Percentiles rank a stretch among this genome's conserved stretches.
These are phyloP conservation scores for Artibeus lituratus DNA, from an alignment of 2,797 vertebrate species.

Conservation along the genomic window DNA sequence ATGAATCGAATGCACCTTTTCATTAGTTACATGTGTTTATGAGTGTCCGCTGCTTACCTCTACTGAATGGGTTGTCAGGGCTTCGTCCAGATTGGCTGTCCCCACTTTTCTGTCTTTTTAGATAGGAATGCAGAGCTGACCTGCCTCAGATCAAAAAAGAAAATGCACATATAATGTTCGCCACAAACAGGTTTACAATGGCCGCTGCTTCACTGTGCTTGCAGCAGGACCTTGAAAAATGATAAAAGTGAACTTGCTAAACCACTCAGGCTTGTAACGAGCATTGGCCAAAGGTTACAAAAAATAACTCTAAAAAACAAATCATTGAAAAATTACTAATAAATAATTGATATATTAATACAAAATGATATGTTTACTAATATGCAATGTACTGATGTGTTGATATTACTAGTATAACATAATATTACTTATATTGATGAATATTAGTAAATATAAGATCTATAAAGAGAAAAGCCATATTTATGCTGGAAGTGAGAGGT, in stretches of 20 bases:
- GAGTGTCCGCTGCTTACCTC: slow-evolving; percentile 83
- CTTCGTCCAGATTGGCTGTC: slow-evolving; percentile 63
- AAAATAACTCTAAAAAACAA: neutral
- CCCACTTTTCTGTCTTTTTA: slow-evolving; percentile 88
- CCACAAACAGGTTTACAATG: neutral
- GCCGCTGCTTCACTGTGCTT: neutral
- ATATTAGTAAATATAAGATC: neutral
- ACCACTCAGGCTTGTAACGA: neutral
- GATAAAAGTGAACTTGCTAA: neutral
- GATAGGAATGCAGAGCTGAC: slow-evolving; percentile 93
- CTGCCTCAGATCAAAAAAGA: slow-evolving; percentile 78
- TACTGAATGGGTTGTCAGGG: slow-evolving; percentile 88
- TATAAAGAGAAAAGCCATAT: neutral
- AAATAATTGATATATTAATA: neutral
- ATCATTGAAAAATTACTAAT: neutral
- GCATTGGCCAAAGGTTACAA: neutral
- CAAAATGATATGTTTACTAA: neutral
- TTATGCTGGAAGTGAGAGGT: neutral
- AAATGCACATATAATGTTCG: neutral
- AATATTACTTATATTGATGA: neutral
- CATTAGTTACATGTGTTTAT: accelerated
- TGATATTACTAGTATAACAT: neutral
- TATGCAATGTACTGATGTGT: neutral
- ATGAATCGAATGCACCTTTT: neutral
- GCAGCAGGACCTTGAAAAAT: neutral